Conservation (phyloP, 1,140 invertebrate genomes). For the Sycophila sp. region DNA sequence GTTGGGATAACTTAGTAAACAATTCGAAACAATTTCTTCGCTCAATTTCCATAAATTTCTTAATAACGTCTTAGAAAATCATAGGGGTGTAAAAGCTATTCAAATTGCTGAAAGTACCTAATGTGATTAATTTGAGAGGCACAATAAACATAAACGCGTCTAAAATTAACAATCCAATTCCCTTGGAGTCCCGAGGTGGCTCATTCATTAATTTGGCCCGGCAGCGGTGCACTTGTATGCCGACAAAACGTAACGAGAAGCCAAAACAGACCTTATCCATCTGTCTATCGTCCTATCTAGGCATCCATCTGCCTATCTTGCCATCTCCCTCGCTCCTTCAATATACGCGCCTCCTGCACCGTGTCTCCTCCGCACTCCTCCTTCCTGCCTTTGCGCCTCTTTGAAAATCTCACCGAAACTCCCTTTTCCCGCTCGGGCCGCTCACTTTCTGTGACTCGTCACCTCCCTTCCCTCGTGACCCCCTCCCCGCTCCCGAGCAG, state of each 20-base stretch:
- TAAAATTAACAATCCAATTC: too few species aligned
- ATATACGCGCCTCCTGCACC: background rate
- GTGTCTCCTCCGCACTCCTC: background rate
- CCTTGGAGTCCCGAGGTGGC: background rate
- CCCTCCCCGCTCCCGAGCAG: too few species aligned
- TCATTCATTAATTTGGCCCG: background rate
- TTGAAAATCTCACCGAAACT: background rate
- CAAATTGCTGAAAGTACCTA: too few species aligned
- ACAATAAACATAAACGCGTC: too few species aligned
- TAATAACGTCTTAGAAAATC: too few species aligned
- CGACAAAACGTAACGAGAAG: background rate
- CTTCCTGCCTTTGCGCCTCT: background rate
- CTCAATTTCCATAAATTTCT: too few species aligned
- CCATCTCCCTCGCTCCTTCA: background rate
- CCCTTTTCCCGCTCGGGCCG: background rate
- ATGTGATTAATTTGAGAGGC: too few species aligned
- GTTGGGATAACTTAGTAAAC: background rate
- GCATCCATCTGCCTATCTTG: constrained; percentile 1
- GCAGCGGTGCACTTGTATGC: background rate
- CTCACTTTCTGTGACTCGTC: background rate
- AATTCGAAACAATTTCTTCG: background rate
- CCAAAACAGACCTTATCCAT: background rate
- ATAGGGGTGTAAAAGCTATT: too few species aligned
- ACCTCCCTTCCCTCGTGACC: too few species aligned
- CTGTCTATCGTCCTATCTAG: background rate